A percentile compares a stretch with the other conserved stretches of the same genome.
These are phyloP conservation scores for Macrophya alboannulata DNA, from an alignment of 2,888 invertebrate species.

Conservation along the genomic window DNA sequence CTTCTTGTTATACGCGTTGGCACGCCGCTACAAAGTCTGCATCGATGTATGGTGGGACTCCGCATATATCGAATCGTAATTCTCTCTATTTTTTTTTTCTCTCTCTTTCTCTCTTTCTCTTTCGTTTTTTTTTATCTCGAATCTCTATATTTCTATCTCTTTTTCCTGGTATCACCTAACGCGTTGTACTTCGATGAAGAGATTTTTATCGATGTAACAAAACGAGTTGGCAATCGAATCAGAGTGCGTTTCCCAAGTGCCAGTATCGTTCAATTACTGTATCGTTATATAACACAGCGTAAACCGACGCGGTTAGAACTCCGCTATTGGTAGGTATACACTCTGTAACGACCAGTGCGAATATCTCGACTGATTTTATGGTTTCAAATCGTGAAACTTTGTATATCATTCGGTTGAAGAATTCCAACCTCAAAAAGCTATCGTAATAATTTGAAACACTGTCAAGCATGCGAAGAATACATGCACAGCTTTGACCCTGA, in stretches of 20 bases:
- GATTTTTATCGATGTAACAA: background rate
- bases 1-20: slow-evolving; percentile 51
- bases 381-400: too few species aligned
- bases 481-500: too few species aligned
- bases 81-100: background rate
- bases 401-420: too few species aligned
- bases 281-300: slow-evolving; percentile 16
- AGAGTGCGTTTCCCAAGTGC: slow-evolving; percentile 12
- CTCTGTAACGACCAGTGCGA: background rate
- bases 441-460: too few species aligned
- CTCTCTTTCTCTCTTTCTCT: background rate
- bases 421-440: too few species aligned
- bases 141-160: background rate
- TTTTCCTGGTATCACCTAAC: too few species aligned
- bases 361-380: background rate
- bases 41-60: background rate
- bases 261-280: slow-evolving; percentile 37
- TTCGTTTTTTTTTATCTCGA: background rate
- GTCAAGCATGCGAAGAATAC: too few species aligned
- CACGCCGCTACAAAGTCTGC: slow-evolving; percentile 37
- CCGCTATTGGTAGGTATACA: background rate
- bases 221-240: slow-evolving; percentile 44
- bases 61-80: background rate
- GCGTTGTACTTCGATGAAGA: background rate
- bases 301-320: background rate